phyloP scores from a whole-genome alignment of 2,113 vertebrate species.

The Rhineura floridana region DNA sequence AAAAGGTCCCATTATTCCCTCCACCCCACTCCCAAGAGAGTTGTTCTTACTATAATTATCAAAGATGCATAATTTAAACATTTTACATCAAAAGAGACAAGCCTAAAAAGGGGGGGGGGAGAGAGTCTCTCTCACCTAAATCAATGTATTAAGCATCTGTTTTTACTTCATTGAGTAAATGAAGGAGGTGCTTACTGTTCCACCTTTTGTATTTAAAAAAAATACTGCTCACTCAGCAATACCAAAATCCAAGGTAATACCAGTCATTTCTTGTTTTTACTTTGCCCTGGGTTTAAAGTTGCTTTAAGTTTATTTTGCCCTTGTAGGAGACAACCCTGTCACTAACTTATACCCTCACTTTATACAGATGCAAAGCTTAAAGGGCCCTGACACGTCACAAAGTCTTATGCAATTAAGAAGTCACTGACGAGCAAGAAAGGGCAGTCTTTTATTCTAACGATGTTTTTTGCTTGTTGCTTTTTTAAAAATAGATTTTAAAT shows the following conservation, averaged over 20 bases:
- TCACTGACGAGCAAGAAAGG: no score
- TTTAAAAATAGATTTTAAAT: background rate
- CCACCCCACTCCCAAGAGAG: background rate
- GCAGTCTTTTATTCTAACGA: no score
- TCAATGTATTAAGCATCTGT: conserved; percentile 69
- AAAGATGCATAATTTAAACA: conserved; percentile 52
- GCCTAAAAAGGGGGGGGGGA: conserved; percentile 16
- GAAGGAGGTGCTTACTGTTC: conserved; percentile 42
- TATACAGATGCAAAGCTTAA: background rate
- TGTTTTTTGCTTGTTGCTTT: no score
- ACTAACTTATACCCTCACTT: conserved; percentile 42
- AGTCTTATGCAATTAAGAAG: background rate
- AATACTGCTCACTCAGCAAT: conserved; percentile 17
- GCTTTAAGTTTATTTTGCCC: no score
- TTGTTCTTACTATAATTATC: conserved; percentile 59
- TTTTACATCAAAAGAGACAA: conserved; percentile 57
- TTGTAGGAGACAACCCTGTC: conserved; percentile 40
- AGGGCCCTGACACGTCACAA: conserved; percentile 17
- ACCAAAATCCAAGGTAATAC: background rate
- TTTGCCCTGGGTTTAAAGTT: conserved; percentile 50
- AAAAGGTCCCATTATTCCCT: conserved; percentile 46
- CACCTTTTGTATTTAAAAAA: conserved; percentile 54
- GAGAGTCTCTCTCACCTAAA: conserved; percentile 50
- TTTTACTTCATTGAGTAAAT: conserved; percentile 63
- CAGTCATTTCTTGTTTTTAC: conserved; percentile 30